A percentile compares a stretch with the other conserved stretches of the same genome.
Conservation (phyloP, 2,797 vertebrate genomes). For the Galaxias olidus region DNA sequence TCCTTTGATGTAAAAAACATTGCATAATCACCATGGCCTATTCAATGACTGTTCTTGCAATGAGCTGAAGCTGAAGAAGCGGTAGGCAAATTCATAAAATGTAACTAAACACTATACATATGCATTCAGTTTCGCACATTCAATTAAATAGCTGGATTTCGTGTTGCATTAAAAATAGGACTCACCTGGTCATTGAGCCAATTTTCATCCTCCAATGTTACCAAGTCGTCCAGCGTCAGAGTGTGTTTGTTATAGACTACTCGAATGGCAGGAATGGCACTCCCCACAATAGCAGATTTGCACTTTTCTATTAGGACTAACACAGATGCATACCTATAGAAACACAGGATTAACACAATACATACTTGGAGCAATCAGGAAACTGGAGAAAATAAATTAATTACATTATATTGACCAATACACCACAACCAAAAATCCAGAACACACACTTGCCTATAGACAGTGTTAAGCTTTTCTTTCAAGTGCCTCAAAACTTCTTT, state of each 20-base stretch:
- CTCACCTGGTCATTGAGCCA: constrained; percentile 97
- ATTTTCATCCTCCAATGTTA: constrained; percentile 91
- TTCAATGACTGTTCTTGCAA: too few relatives aligned
- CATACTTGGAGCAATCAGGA: background rate
- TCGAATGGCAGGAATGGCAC: constrained; percentile 78
- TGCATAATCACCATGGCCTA: too few relatives aligned
- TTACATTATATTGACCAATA: background rate
- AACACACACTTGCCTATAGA: constrained; percentile 87
- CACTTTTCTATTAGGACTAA: constrained; percentile 80
- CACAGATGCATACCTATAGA: constrained; percentile 55
- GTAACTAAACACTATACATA: too few relatives aligned
- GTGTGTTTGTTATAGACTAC: constrained; percentile 95
- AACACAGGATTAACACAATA: background rate
- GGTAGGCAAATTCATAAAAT: too few relatives aligned
- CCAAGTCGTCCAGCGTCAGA: constrained; percentile 91
- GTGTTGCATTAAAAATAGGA: background rate
- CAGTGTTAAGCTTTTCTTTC: constrained; percentile 81
- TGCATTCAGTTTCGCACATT: too few relatives aligned
- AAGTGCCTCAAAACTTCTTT: constrained; percentile 86
- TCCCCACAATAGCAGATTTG: constrained; percentile 74
- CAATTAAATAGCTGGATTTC: background rate
- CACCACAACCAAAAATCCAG: too few relatives aligned
- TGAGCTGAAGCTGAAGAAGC: too few relatives aligned
- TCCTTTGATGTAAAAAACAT: too few relatives aligned
- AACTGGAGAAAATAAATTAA: background rate